Evolutionary conservation across 2,113 vertebrate species (phyloP).

Genomic region (Passer domesticus): DNA sequence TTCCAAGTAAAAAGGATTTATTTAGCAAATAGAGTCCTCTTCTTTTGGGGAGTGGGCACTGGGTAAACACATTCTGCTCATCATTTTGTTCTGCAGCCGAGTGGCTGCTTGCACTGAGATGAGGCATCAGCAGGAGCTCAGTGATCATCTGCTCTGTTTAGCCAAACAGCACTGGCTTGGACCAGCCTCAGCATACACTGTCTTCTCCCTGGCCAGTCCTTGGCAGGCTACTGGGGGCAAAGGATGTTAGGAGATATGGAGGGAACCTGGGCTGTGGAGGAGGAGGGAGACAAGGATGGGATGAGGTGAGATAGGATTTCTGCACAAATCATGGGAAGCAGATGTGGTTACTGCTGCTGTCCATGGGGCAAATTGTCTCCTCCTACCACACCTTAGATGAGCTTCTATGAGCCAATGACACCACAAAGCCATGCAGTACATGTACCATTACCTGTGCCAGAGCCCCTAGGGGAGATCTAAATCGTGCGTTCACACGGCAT

Average conservation of each 20-base stretch:
- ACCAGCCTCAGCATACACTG: not conserved
- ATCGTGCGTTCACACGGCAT: accelerated
- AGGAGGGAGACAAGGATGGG: not conserved
- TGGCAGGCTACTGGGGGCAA: not conserved
- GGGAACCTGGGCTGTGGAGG: not conserved
- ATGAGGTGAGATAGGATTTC: not conserved
- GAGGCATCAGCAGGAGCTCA: not conserved
- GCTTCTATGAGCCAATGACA: not conserved
- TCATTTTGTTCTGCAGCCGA: not conserved
- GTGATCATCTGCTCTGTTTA: not conserved
- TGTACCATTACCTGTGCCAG: accelerated
- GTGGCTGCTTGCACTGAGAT: not conserved
- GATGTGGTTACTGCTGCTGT: not conserved
- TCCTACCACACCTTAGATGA: not conserved
- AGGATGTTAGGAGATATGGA: not conserved
- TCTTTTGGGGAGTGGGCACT: not conserved
- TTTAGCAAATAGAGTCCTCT: not conserved
- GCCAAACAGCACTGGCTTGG: not conserved
- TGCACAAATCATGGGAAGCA: not conserved
- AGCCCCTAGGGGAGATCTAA: not conserved
- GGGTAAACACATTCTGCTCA: not conserved
- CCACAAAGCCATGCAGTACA: not conserved
- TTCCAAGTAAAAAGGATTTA: not conserved
- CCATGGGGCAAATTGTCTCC: not conserved
- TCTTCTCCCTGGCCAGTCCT: not conserved